Evolutionary conservation across 2,797 vertebrate genomes (phyloP).

Genomic region (Micromesistius poutassou): DNA sequence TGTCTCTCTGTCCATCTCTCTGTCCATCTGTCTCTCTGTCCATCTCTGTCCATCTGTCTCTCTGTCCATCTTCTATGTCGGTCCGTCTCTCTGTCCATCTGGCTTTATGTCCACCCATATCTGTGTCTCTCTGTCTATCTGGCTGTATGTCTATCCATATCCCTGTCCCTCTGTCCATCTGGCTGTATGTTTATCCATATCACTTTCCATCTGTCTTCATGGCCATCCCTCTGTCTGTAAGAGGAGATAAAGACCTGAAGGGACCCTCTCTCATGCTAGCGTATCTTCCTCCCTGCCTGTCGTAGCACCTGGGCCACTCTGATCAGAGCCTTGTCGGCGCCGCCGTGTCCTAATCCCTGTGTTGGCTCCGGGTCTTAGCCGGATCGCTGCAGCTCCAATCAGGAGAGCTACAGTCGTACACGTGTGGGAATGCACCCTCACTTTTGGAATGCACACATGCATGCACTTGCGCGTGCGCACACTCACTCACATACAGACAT

Average conservation of each 20-base stretch:
- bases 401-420: constrained; percentile 72
- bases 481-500: background rate
- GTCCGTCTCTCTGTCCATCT: background rate
- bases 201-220: background rate
- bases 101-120: background rate
- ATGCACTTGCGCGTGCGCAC: background rate
- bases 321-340: constrained; percentile 76
- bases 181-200: background rate
- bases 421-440: constrained; percentile 63
- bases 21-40: background rate
- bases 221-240: background rate
- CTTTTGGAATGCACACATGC: constrained; percentile 12
- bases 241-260: background rate
- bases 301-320: constrained; percentile 72
- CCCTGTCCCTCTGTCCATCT: background rate
- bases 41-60: constrained; percentile 20
- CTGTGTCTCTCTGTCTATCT: background rate
- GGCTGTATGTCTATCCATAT: background rate
- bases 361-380: constrained; percentile 77
- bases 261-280: constrained; percentile 64
- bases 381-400: constrained; percentile 76
- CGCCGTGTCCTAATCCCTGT: constrained; percentile 76
- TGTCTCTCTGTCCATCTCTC: background rate
- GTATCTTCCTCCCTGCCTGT: constrained; percentile 71
- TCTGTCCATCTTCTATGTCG: constrained; percentile 31